Evolutionary conservation across 2,888 invertebrate species (phyloP).

Genomic region (Nomada fucata): DNA sequence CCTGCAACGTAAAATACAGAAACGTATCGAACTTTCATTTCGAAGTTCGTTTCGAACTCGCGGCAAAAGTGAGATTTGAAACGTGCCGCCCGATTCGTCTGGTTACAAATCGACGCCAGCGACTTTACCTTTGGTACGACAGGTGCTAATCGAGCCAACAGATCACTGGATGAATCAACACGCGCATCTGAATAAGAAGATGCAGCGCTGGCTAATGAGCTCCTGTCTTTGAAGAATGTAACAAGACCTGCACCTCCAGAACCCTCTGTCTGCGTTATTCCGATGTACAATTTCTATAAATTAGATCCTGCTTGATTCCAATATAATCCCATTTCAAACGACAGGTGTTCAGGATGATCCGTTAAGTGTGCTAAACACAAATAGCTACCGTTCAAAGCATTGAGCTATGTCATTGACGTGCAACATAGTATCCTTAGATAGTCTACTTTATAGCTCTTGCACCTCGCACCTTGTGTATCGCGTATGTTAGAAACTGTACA

Average conservation of each 20-base stretch:
- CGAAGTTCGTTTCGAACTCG: background rate
- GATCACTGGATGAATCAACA: constrained; percentile 71
- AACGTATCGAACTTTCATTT: background rate
- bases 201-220: constrained; percentile 69
- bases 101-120: too few species aligned
- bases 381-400: constrained; percentile 63
- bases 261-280: constrained; percentile 87
- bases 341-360: constrained; percentile 70
- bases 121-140: constrained; percentile 90
- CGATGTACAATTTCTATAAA: constrained; percentile 88
- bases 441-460: constrained; percentile 17
- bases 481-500: background rate
- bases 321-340: constrained; percentile 65
- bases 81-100: background rate
- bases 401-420: constrained; percentile 33
- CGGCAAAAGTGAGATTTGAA: background rate
- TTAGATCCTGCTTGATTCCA: constrained; percentile 70
- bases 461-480: background rate
- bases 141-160: constrained; percentile 88
- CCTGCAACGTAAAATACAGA: constrained; percentile 84
- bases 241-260: constrained; percentile 82
- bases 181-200: constrained; percentile 60
- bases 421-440: background rate
- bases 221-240: constrained; percentile 81
- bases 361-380: constrained; percentile 59